Conservation (phyloP, 2,113 vertebrate species). For the Lasiurus borealis region DNA sequence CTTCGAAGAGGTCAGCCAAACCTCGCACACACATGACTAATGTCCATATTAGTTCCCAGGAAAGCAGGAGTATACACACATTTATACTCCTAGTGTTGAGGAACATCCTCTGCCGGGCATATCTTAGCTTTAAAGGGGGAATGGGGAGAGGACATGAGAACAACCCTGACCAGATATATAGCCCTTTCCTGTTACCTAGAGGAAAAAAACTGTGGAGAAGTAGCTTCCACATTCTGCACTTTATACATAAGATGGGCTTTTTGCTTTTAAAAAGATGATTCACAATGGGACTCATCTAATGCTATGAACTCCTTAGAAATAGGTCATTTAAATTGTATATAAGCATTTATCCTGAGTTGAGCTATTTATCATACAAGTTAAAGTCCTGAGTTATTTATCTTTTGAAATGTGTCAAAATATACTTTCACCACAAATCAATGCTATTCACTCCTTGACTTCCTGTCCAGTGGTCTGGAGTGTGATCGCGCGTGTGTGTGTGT, state of each 20-base stretch:
- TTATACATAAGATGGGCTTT: background rate
- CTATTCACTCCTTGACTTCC: background rate
- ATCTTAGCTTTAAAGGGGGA: background rate
- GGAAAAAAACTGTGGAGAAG: background rate
- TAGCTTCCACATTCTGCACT: background rate
- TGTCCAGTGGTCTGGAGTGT: background rate
- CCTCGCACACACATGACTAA: background rate
- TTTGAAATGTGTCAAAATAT: constrained; percentile 66
- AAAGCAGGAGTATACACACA: background rate
- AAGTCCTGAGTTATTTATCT: constrained; percentile 62
- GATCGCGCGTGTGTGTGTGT: background rate
- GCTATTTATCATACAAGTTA: background rate
- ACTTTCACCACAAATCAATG: constrained; percentile 46
- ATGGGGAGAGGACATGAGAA: background rate
- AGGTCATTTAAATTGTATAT: background rate
- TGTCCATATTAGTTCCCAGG: background rate
- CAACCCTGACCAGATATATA: background rate
- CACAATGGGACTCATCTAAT: background rate
- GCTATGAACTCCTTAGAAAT: background rate
- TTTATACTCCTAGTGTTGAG: background rate
- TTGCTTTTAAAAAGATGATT: background rate
- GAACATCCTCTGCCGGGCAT: background rate
- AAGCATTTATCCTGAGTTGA: constrained; percentile 37
- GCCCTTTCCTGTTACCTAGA: background rate
- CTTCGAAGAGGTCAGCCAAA: background rate